A percentile compares a stretch with the other conserved stretches of the same genome.
phyloP scores from a whole-genome alignment of 1,140 invertebrate species.

The Phenacoccus solenopsis region DNA sequence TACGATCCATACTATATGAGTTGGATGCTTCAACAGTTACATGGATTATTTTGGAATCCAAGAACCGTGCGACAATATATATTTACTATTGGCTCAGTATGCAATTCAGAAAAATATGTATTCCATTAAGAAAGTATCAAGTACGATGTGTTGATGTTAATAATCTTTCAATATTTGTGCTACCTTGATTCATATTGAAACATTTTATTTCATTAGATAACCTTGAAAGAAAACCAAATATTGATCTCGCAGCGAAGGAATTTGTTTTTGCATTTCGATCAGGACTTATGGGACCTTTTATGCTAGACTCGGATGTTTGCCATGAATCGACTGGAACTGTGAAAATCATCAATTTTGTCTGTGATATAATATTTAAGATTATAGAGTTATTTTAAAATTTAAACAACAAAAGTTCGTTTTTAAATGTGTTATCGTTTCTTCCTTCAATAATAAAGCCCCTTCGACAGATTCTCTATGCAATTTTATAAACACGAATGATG shows the following conservation, averaged over 20 bases:
- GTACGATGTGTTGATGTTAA: slow-evolving; percentile 39
- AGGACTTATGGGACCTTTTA: slow-evolving; percentile 48
- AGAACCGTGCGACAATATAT: slow-evolving; percentile 19
- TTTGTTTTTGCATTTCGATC: slow-evolving; percentile 52
- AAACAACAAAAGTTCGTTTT: not conserved
- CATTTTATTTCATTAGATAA: not conserved
- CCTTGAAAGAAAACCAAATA: slow-evolving; percentile 41
- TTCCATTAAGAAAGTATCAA: slow-evolving; percentile 28
- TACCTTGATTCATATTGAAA: slow-evolving; percentile 24
- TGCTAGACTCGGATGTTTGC: slow-evolving; percentile 46
- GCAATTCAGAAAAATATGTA: slow-evolving; percentile 39
- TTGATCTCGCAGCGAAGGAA: slow-evolving; percentile 41
- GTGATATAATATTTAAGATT: not conserved
- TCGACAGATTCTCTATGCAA: too few relatives aligned
- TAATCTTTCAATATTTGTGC: slow-evolving; percentile 40
- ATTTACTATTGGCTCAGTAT: slow-evolving; percentile 42
- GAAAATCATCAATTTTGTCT: not conserved
- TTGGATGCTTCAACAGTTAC: too few relatives aligned
- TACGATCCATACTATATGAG: not conserved
- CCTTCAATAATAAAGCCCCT: too few relatives aligned
- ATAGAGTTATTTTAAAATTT: too few relatives aligned
- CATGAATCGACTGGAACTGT: not conserved
- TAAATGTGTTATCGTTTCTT: too few relatives aligned
- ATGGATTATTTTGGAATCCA: slow-evolving; percentile 19
- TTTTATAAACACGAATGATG: too few relatives aligned